These are phyloP conservation scores for Ametastegia equiseti DNA, from an alignment of 2,888 invertebrate genomes.

Conservation along the genomic window DNA sequence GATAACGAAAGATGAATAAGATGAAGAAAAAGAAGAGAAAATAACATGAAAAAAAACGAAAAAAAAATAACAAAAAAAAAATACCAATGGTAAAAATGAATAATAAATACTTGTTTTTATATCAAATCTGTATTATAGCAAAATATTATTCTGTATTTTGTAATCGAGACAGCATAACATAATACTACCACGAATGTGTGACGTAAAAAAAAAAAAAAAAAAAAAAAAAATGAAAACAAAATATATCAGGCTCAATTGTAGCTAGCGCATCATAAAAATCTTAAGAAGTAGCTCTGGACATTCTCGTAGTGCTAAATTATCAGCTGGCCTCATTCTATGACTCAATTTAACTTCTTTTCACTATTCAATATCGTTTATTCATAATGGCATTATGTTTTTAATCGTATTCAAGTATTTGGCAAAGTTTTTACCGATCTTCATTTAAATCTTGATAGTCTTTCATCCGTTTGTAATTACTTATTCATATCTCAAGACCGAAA, in stretches of 20 bases:
- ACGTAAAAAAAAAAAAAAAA: no score
- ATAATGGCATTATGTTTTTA: neutral
- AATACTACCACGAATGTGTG: slow-evolving; percentile 40
- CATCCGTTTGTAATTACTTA: neutral
- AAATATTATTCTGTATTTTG: slow-evolving; percentile 75
- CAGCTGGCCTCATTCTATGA: slow-evolving; percentile 32
- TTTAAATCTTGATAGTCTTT: neutral
- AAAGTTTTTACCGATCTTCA: neutral
- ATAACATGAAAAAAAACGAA: slow-evolving; percentile 56
- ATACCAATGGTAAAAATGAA: slow-evolving; percentile 70
- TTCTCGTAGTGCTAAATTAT: slow-evolving; percentile 14
- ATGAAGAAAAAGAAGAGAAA: slow-evolving; percentile 55
- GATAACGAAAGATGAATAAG: neutral
- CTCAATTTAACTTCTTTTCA: neutral
- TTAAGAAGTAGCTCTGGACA: slow-evolving; percentile 36
- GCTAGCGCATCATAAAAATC: slow-evolving; percentile 40
- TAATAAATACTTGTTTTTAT: slow-evolving; percentile 74
- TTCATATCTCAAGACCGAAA: neutral
- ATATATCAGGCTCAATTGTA: slow-evolving; percentile 44
- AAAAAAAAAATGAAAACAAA: no score
- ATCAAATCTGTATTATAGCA: slow-evolving; percentile 75
- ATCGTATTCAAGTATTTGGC: neutral
- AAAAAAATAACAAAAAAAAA: slow-evolving; percentile 64
- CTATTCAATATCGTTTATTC: neutral
- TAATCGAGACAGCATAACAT: slow-evolving; percentile 64